These are phyloP conservation scores for Catharus ustulatus DNA, from an alignment of 2,797 vertebrate genomes.

Conservation along the genomic window DNA sequence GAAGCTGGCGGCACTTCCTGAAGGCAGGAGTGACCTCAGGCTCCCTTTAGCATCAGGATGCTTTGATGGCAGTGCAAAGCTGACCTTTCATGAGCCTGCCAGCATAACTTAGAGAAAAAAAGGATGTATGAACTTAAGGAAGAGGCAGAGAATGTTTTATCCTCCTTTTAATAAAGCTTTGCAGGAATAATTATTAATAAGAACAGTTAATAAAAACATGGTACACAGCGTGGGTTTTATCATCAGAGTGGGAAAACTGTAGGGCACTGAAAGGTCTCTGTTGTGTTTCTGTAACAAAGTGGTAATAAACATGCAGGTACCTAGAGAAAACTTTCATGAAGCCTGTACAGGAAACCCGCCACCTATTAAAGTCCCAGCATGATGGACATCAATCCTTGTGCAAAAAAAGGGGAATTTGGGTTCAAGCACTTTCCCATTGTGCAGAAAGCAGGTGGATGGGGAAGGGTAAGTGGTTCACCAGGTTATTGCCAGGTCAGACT, in stretches of 20 bases:
- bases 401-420: not conserved
- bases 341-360: not conserved
- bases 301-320: not conserved
- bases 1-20: rapidly evolving
- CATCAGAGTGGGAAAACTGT: not conserved
- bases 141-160: not conserved
- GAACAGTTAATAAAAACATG: not conserved
- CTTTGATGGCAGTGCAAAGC: not conserved
- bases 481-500: not conserved
- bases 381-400: not conserved
- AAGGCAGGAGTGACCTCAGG: not conserved
- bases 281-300: not conserved
- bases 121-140: not conserved
- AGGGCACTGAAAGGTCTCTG: not conserved
- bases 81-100: not conserved
- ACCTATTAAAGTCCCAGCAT: not conserved
- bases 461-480: not conserved
- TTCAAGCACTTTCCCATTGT: not conserved
- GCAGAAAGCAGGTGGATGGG: not conserved
- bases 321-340: not conserved
- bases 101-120: not conserved
- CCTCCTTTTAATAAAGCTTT: not conserved
- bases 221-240: not conserved
- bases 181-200: not conserved
- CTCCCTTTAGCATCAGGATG: not conserved